These are phyloP conservation scores for Diplolepis rosae DNA, from an alignment of 2,888 invertebrate genomes.

Conservation along the genomic window DNA sequence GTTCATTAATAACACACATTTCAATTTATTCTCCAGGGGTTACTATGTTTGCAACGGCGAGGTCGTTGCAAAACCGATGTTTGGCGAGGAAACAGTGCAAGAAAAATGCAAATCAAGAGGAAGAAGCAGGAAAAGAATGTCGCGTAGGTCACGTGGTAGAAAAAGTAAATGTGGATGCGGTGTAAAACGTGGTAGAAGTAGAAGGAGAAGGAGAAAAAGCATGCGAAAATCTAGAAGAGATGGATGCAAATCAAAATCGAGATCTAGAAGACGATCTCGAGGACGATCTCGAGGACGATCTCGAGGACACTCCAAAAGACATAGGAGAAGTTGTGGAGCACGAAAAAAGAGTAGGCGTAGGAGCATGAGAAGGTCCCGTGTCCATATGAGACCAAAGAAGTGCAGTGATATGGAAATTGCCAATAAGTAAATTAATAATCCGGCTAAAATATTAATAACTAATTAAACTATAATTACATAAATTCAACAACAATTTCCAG, in stretches of 20 bases:
- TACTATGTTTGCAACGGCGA: slow-evolving; percentile 53
- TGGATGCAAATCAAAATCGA: slow-evolving; percentile 20
- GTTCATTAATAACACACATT: not conserved
- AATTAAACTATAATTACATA: no score
- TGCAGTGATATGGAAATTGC: slow-evolving; percentile 16
- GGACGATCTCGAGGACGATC: not conserved
- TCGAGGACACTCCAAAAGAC: not conserved
- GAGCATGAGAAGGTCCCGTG: slow-evolving; percentile 26
- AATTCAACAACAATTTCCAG: not conserved
- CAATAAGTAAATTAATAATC: not conserved
- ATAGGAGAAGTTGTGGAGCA: slow-evolving; percentile 10
- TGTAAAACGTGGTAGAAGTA: no score
- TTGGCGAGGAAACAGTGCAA: not conserved
- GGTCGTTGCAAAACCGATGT: not conserved
- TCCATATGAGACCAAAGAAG: not conserved
- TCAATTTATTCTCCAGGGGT: slow-evolving; percentile 48
- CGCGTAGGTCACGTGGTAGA: not conserved
- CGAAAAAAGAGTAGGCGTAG: slow-evolving; percentile 23
- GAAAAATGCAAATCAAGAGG: not conserved
- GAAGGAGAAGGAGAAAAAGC: not conserved
- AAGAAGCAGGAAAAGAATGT: not conserved
- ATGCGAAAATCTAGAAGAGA: slow-evolving; percentile 30
- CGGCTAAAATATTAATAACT: no score
- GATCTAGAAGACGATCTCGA: not conserved
- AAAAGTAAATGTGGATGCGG: not conserved